Evolutionary conservation across 2,113 vertebrate genomes (phyloP).

Genomic region (Loxodonta africana): DNA sequence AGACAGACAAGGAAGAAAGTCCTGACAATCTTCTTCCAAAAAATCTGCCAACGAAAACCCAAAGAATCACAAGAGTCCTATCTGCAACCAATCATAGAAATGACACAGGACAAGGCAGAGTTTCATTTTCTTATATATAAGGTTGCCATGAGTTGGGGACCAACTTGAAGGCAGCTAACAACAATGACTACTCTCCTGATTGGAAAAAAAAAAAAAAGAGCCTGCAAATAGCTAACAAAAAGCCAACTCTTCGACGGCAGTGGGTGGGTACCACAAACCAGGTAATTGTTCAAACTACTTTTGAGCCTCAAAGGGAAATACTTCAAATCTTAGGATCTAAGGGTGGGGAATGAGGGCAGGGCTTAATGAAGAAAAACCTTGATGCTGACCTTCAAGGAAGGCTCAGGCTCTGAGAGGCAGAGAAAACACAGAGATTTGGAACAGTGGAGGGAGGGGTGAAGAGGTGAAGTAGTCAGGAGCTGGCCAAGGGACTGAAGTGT

Average conservation of each 20-base stretch:
- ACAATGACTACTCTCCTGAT: background rate
- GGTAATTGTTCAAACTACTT: background rate
- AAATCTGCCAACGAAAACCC: background rate
- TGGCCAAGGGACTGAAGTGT: accelerated
- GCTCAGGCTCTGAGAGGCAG: background rate
- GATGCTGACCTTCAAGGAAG: background rate
- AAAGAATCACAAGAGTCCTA: background rate
- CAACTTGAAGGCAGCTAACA: background rate
- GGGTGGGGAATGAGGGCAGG: background rate
- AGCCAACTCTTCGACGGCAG: background rate
- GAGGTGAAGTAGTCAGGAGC: background rate
- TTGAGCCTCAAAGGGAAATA: background rate
- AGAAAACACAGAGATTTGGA: background rate
- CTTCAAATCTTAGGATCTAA: background rate
- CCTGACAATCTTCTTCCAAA: background rate
- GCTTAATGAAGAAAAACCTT: background rate
- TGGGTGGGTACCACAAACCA: background rate
- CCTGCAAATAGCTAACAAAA: background rate
- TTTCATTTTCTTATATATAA: background rate
- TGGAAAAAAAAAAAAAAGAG: background rate
- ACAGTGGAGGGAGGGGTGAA: background rate
- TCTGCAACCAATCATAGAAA: background rate
- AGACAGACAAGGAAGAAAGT: background rate
- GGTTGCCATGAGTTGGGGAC: background rate
- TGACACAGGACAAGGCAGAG: background rate